A percentile compares a stretch with the other conserved stretches of the same genome.
These are phyloP conservation scores for Colinus virginianus DNA, from an alignment of 2,113 vertebrate genomes.

Conservation along the genomic window DNA sequence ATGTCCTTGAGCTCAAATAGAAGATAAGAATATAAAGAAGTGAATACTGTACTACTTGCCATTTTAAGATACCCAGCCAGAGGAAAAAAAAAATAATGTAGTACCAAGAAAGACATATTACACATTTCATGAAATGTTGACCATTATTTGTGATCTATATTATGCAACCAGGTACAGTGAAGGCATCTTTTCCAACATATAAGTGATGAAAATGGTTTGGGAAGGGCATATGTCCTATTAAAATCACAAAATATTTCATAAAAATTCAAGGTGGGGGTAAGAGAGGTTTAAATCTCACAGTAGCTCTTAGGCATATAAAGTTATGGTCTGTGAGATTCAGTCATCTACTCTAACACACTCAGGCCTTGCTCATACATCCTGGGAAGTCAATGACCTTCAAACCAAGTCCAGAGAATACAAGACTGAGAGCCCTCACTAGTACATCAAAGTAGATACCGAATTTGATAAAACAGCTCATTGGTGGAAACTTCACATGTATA, in stretches of 20 bases:
- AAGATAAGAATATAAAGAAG: slow-evolving; percentile 29
- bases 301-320: background rate
- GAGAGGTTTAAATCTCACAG: background rate
- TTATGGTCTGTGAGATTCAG: background rate
- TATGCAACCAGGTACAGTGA: background rate
- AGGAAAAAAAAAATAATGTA: background rate
- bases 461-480: background rate
- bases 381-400: background rate
- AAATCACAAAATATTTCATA: background rate
- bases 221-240: background rate
- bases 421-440: background rate
- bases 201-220: background rate
- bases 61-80: background rate
- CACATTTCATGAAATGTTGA: background rate
- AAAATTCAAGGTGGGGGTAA: background rate
- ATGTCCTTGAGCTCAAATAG: slow-evolving; percentile 35
- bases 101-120: background rate
- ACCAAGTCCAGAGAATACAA: background rate
- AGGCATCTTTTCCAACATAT: background rate
- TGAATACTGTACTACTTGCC: background rate
- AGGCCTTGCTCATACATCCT: background rate
- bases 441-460: background rate
- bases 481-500: background rate
- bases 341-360: background rate
- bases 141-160: background rate